phyloP scores from a whole-genome alignment of 2,888 invertebrate genomes.

The Apamea anceps region DNA sequence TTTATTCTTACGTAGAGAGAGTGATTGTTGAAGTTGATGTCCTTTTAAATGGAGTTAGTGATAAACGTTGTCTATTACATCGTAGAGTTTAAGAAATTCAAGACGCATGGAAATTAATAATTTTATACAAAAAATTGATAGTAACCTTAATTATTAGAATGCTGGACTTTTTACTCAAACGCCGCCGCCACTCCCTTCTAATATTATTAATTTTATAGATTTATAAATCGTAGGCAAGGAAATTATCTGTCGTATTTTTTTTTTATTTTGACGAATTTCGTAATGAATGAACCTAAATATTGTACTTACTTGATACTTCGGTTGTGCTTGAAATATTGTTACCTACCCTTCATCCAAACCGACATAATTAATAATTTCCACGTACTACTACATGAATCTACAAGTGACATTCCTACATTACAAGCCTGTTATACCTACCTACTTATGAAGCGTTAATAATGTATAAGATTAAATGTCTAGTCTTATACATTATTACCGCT shows the following conservation, averaged over 20 bases:
- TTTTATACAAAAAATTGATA: conserved; percentile 78
- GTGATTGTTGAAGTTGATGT: conserved; percentile 63
- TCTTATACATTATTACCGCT: too few relatives aligned
- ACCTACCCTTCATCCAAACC: conserved; percentile 52
- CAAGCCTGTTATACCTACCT: conserved; percentile 52
- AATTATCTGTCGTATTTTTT: conserved; percentile 64
- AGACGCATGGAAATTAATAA: conserved; percentile 71
- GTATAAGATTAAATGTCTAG: background rate
- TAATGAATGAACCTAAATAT: conserved; percentile 54
- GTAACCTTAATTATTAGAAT: conserved; percentile 76
- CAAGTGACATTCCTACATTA: conserved; percentile 65
- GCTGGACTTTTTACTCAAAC: conserved; percentile 86
- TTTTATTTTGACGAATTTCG: conserved; percentile 52
- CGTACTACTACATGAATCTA: conserved; percentile 20
- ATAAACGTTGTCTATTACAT: conserved; percentile 66
- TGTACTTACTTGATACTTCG: conserved; percentile 59
- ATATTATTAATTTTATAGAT: conserved; percentile 71
- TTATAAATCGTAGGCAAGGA: conserved; percentile 66
- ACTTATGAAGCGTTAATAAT: conserved; percentile 5
- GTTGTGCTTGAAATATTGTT: conserved; percentile 64
- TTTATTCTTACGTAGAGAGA: conserved; percentile 55
- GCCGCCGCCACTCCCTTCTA: conserved; percentile 80
- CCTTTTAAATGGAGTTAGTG: conserved; percentile 60
- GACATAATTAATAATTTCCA: conserved; percentile 37
- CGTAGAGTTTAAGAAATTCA: conserved; percentile 67